Evolutionary conservation across 2,888 invertebrate genomes (phyloP).

Genomic region (Hirtodrosophila duncani): DNA sequence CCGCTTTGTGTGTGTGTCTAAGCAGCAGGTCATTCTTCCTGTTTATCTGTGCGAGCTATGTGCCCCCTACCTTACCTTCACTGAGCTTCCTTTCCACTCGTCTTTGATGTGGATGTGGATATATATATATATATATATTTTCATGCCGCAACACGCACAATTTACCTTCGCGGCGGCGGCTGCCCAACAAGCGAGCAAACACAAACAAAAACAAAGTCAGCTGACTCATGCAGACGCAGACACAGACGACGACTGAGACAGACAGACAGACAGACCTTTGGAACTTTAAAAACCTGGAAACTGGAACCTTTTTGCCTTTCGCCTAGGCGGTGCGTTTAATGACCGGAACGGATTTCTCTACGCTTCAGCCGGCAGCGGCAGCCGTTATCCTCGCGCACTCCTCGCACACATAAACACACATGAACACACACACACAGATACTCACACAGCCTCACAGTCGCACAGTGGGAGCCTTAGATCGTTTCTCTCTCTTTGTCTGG

Average conservation of each 20-base stretch:
- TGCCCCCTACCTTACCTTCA: slow-evolving; percentile 6
- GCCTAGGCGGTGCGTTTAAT: slow-evolving; percentile 69
- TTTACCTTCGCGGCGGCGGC: slow-evolving; percentile 59
- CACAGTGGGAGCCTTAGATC: slow-evolving; percentile 69
- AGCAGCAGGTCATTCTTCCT: slow-evolving; percentile 74
- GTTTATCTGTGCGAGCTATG: slow-evolving; percentile 46
- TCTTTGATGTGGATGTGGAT: slow-evolving; percentile 20
- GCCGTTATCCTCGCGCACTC: slow-evolving; percentile 56
- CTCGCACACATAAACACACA: slow-evolving; percentile 36
- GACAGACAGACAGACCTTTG: slow-evolving; percentile 4
- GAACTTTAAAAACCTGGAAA: slow-evolving; percentile 25
- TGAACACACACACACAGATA: slow-evolving; percentile 9
- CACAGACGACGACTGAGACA: slow-evolving; percentile 14
- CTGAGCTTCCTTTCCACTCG: slow-evolving; percentile 6
- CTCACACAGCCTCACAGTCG: slow-evolving; percentile 42
- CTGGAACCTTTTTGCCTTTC: slow-evolving; percentile 3
- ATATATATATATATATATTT: no score
- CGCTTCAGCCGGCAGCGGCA: slow-evolving; percentile 46
- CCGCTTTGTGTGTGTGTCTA: slow-evolving; percentile 45
- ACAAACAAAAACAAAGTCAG: slow-evolving; percentile 61
- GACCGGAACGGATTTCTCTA: slow-evolving; percentile 71
- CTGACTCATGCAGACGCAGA: slow-evolving; percentile 58
- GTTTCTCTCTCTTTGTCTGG: slow-evolving; percentile 26
- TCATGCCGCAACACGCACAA: slow-evolving; percentile 73
- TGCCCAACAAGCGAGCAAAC: slow-evolving; percentile 25